Evolutionary conservation across 92 coral and sea anemone species (phyloP).

Genomic region (Parazoanthus swiftii): DNA sequence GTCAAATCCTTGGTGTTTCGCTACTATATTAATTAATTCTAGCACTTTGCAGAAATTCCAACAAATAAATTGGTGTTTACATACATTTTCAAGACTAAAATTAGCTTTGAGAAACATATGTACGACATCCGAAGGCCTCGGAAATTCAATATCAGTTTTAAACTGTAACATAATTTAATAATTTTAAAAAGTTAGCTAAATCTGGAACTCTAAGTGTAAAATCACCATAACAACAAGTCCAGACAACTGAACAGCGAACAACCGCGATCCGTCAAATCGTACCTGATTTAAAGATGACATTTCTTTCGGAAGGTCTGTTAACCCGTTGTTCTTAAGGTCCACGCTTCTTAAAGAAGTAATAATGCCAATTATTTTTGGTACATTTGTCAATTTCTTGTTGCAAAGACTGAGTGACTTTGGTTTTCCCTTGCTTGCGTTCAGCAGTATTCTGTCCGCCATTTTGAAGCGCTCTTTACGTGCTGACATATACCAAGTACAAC

Average conservation of each 20-base stretch:
- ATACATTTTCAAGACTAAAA: no score
- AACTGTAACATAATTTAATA: no score
- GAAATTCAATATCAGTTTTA: no score
- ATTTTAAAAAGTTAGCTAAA: no score
- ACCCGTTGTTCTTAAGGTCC: constrained; percentile 81
- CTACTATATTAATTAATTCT: no score
- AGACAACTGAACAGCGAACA: background rate
- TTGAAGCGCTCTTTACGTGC: background rate
- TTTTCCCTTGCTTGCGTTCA: constrained; percentile 91
- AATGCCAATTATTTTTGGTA: constrained; percentile 80
- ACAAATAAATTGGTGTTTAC: no score
- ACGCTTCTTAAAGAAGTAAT: constrained; percentile 72
- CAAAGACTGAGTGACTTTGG: constrained; percentile 87
- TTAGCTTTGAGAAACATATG: no score
- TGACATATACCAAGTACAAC: constrained; percentile 22
- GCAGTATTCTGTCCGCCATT: constrained; percentile 92
- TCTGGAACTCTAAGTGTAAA: no score
- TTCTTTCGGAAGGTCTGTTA: constrained; percentile 71
- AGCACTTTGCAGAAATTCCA: no score
- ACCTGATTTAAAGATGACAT: constrained; percentile 85
- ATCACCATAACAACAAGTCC: constrained; percentile 17
- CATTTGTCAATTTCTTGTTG: constrained; percentile 72
- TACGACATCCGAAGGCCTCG: no score
- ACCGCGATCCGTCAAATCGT: constrained; percentile 3
- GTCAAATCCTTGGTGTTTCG: no score